phyloP scores from a whole-genome alignment of 2,888 invertebrate species.

The Hypselothyrea guttata region DNA sequence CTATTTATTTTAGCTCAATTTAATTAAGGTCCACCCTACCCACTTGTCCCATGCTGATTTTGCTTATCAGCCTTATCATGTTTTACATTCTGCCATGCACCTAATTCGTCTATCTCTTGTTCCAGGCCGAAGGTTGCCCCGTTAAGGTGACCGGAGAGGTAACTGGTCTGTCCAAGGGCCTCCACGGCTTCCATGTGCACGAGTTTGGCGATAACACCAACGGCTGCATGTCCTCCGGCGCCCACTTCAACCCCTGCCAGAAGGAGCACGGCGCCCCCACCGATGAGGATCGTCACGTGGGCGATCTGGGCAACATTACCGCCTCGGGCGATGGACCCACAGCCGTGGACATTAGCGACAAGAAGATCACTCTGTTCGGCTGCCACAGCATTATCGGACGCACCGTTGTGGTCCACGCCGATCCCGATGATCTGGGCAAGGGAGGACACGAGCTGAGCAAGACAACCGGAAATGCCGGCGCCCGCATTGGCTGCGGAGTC shows the following conservation, averaged over 20 bases:
- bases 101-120: constrained; percentile 6
- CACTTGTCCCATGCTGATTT: neutral
- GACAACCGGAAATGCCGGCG: constrained; percentile 96
- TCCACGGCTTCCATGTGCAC: constrained; percentile 92
- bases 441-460: constrained; percentile 96
- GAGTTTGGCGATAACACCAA: constrained; percentile 98
- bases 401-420: constrained; percentile 94
- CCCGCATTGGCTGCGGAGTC: constrained; percentile 83
- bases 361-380: constrained; percentile 86
- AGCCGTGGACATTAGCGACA: constrained; percentile 85
- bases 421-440: constrained; percentile 95
- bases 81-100: constrained; percentile 4
- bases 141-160: constrained; percentile 93
- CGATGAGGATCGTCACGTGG: constrained; percentile 90
- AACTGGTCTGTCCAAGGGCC: constrained; percentile 89
- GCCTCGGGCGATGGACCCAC: constrained; percentile 87
- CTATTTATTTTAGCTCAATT: too few relatives aligned
- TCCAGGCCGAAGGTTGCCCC: constrained; percentile 84
- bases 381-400: constrained; percentile 91
- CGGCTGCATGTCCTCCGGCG: constrained; percentile 96
- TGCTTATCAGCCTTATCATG: neutral
- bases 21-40: too few relatives aligned
- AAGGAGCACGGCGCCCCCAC: constrained; percentile 92
- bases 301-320: constrained; percentile 94
- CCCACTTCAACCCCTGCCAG: constrained; percentile 94